Evolutionary conservation across 37 sponge, comb jelly and placozoan genomes (phyloP).

Genomic region (Diacarnus erythraeanus): DNA sequence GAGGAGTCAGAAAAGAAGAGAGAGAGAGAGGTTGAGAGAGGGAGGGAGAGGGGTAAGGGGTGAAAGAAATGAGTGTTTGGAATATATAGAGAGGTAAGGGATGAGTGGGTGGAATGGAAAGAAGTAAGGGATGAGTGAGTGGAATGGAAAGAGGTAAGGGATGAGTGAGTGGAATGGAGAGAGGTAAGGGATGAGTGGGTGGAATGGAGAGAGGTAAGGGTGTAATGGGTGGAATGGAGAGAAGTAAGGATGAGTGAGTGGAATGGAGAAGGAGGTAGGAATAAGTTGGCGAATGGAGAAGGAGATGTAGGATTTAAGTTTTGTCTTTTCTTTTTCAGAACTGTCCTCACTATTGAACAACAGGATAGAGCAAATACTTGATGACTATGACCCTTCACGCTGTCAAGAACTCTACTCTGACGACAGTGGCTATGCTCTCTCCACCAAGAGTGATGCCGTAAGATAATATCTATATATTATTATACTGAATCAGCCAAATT

Average conservation of each 20-base stretch:
- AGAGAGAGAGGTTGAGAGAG: too few relatives aligned
- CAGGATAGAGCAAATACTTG: conserved; percentile 26
- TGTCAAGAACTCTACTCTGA: conserved; percentile 49
- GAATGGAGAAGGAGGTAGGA: too few relatives aligned
- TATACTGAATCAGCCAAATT: conserved; percentile 1
- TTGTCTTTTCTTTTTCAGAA: background rate
- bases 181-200: too few relatives aligned
- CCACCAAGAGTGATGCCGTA: conserved; percentile 38
- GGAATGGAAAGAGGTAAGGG: background rate
- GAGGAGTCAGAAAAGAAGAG: too few relatives aligned
- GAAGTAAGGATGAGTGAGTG: too few relatives aligned
- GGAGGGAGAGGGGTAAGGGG: background rate
- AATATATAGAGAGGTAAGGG: too few relatives aligned
- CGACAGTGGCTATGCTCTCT: conserved; percentile 1
- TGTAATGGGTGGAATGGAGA: too few relatives aligned
- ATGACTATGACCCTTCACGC: conserved; percentile 58
- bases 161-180: background rate
- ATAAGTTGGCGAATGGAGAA: too few relatives aligned
- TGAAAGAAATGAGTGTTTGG: background rate
- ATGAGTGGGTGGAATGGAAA: too few relatives aligned
- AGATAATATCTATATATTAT: conserved; percentile 15
- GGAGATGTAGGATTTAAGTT: background rate
- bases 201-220: too few relatives aligned
- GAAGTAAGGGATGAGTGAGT: too few relatives aligned
- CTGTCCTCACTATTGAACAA: background rate